phyloP scores from a whole-genome alignment of 2,113 vertebrate species.

The Datnioides undecimradiatus region DNA sequence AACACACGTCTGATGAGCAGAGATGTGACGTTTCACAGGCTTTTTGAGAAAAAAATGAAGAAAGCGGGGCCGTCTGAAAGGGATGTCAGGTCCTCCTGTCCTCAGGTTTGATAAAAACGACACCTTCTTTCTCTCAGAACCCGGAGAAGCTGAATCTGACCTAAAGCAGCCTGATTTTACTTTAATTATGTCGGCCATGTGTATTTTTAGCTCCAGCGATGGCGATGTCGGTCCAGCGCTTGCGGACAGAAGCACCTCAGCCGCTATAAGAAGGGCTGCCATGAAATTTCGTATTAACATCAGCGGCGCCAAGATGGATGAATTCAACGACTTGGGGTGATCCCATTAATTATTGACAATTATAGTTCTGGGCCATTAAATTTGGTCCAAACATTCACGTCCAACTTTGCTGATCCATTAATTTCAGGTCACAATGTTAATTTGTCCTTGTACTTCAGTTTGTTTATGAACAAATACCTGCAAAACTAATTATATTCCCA shows the following conservation, averaged over 20 bases:
- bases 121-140: constrained; percentile 14
- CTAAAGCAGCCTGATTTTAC: constrained; percentile 10
- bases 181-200: neutral
- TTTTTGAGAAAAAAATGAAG: constrained; percentile 9
- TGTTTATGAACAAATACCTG: too few species aligned
- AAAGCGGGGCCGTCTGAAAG: neutral
- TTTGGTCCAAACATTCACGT: neutral
- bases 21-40: neutral
- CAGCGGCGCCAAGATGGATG: too few species aligned
- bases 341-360: too few species aligned
- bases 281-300: neutral
- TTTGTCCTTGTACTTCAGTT: too few species aligned
- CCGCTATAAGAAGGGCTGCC: too few species aligned
- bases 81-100: constrained; percentile 15
- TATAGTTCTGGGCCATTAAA: too few species aligned
- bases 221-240: neutral
- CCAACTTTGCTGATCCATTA: neutral
- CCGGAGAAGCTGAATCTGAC: neutral
- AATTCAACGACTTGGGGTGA: too few species aligned
- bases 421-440: too few species aligned
- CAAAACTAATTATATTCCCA: too few species aligned
- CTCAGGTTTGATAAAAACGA: constrained; percentile 11
- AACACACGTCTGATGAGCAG: constrained; percentile 1
- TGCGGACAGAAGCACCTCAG: neutral
- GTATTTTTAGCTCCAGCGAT: neutral